Evolutionary conservation across 2,797 vertebrate species (phyloP), one percentile per base, ranked within the genome.

Genomic region (Setipinna tenuifilis): DNA sequence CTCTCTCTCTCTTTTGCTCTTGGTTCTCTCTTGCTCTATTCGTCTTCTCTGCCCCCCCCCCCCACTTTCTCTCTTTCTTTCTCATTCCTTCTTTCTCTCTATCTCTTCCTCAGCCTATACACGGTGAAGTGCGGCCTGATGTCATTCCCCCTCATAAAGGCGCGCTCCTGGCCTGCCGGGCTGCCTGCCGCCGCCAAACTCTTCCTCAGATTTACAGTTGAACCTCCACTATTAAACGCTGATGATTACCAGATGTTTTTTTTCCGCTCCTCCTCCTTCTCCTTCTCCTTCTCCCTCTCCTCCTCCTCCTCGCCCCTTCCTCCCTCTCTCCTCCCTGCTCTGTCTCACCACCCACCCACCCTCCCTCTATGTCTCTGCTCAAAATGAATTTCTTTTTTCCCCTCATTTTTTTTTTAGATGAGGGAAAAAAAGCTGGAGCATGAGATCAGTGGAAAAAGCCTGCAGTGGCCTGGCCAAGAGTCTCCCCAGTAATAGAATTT

Each of bases 261-360:
- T 28, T 35, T 48, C 61, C 54, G 61, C 10, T 19, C 41, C 61
- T 28, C 9, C 61, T 25, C 83, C 17, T 25, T 48, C 23, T 57
- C 61, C 41, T 25, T 68, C 65, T 6, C 68, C 17, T 54, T 54
- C 12, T 54, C 12, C 50, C 59, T 0, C 85, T 85, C 92, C 95
- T 95, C 95, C 2, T 54, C 46, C 50, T 54, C 50, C 91, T 95
- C 93, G 35, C 21, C 44, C 83, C 83, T 80, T 91, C 90, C 93
- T 94, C 90, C 87, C 88, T 90, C 89, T 92, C 92, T 93, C 91
- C 92, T 95, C 95, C 95, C 50, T 54, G 2, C 50, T 54, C 50
- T 14, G 14, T 54, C 50, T 54, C 50, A 54, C 90, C 86, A 82
- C 82, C 93, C 35, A 21, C 57, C 85, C 83, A 19, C 31, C 71